phyloP scores from a whole-genome alignment of 2,113 vertebrate species.

The Lepidothrix coronata region DNA sequence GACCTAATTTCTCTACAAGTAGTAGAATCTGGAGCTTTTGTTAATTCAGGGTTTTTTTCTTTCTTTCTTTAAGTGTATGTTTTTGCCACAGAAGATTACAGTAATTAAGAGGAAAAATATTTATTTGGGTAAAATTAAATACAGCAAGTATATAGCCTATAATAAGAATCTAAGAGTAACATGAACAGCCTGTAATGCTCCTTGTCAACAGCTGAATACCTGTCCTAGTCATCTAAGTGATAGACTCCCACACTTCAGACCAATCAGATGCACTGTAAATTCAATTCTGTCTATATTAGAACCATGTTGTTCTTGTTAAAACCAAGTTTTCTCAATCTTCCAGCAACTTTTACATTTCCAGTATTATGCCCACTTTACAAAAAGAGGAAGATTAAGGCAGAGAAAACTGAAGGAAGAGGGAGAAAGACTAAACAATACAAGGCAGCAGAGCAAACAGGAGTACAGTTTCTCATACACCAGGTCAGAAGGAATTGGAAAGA shows the following conservation, averaged over 20 bases:
- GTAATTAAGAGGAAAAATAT: background rate
- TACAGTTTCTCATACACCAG: background rate
- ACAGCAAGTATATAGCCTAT: background rate
- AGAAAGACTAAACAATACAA: background rate
- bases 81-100: background rate
- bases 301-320: background rate
- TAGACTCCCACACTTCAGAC: background rate
- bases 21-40: background rate
- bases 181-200: background rate
- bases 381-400: background rate
- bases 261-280: background rate
- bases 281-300: background rate
- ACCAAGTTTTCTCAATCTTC: background rate
- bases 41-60: background rate
- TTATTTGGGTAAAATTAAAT: background rate
- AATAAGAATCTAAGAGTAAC: background rate
- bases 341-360: background rate
- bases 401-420: background rate
- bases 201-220: background rate
- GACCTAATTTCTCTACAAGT: slow-evolving; percentile 6
- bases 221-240: background rate
- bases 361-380: background rate
- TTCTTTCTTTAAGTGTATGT: background rate
- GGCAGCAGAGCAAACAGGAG: background rate
- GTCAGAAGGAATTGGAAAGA: background rate